Evolutionary conservation across 2,797 vertebrate species (phyloP).

Genomic region (Siniperca obscura): DNA sequence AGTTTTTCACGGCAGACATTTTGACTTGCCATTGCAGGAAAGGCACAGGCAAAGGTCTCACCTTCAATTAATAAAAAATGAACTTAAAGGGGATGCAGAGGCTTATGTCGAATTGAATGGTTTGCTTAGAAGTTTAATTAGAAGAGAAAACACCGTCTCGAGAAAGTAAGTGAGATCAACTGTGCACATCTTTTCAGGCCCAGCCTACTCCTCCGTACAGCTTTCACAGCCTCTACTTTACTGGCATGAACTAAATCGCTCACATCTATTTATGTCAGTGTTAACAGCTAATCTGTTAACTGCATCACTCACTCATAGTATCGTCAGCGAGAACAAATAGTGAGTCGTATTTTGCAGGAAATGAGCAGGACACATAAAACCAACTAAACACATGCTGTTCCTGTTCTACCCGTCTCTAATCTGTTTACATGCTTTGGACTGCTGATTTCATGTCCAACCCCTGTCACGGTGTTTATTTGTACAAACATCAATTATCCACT

Average conservation of each 20-base stretch:
- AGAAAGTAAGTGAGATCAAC: not conserved
- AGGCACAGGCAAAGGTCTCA: not conserved
- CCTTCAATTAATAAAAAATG: not conserved
- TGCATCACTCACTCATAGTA: slow-evolving; percentile 27
- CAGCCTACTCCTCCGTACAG: slow-evolving; percentile 12
- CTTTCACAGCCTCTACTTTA: slow-evolving; percentile 27
- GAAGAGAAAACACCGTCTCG: not conserved
- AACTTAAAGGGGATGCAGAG: not conserved
- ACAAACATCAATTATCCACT: slow-evolving; percentile 40
- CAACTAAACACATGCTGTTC: slow-evolving; percentile 8
- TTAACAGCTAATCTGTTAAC: slow-evolving; percentile 47
- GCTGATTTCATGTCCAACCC: slow-evolving; percentile 28
- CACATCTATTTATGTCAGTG: slow-evolving; percentile 16
- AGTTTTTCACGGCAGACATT: not conserved
- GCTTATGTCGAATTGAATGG: not conserved
- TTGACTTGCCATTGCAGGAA: not conserved
- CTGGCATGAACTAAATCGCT: slow-evolving; percentile 26
- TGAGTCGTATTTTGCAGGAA: slow-evolving; percentile 36
- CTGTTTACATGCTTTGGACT: slow-evolving; percentile 37
- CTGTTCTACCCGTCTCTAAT: slow-evolving; percentile 30
- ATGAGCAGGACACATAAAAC: slow-evolving; percentile 8
- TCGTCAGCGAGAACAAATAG: slow-evolving; percentile 34
- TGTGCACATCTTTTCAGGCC: not conserved
- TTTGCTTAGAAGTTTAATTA: no score
- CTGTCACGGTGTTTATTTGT: slow-evolving; percentile 29